phyloP scores from a whole-genome alignment of 2,797 vertebrate species.

The Oreochromis mossambicus region DNA sequence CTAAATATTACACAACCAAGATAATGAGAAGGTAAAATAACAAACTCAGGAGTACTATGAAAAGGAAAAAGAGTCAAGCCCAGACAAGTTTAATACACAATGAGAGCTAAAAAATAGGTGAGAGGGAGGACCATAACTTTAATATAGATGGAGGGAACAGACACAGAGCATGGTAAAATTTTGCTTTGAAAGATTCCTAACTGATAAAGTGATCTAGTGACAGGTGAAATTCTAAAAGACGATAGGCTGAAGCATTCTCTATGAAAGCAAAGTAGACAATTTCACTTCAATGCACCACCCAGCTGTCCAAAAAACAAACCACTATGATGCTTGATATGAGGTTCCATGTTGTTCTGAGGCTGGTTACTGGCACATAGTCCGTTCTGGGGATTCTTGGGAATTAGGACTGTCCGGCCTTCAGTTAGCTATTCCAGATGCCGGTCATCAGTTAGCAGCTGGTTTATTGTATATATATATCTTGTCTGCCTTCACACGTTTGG shows the following conservation, averaged over 20 bases:
- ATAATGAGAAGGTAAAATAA: background rate
- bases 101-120: background rate
- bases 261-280: background rate
- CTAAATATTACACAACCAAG: background rate
- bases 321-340: background rate
- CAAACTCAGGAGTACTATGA: background rate
- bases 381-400: background rate
- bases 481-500: background rate
- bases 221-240: background rate
- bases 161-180: background rate
- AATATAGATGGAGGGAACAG: background rate
- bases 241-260: background rate
- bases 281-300: background rate
- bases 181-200: background rate
- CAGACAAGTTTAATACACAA: background rate
- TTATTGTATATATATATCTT: background rate
- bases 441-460: background rate
- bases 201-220: background rate
- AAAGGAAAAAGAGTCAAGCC: background rate
- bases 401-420: background rate
- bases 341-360: background rate
- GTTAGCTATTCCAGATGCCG: background rate
- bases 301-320: background rate
- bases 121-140: background rate
- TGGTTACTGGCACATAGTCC: background rate